Conservation (phyloP, 2,888 invertebrate species). For the Omphaloscelis lunosa region DNA sequence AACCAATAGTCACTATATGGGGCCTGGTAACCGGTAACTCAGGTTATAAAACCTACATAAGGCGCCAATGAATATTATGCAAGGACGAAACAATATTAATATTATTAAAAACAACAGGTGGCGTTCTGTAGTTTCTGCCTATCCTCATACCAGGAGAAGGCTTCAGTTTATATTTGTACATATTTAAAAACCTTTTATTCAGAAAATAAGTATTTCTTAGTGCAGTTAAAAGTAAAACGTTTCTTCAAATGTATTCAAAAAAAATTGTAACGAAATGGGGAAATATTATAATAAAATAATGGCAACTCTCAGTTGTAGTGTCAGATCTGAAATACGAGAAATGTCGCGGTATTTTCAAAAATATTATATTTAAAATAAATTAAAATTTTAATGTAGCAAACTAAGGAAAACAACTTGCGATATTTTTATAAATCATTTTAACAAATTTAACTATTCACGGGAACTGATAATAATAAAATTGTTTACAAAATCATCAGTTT, state of each 20-base stretch:
- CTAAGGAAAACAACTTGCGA: constrained; percentile 17
- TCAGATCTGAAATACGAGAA: constrained; percentile 41
- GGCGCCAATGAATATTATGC: not conserved
- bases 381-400: constrained; percentile 47
- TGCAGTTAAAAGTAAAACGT: no score
- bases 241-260: not conserved
- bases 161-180: no score
- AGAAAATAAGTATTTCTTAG: not conserved
- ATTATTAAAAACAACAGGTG: no score
- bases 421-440: constrained; percentile 17
- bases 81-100: not conserved
- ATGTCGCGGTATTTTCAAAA: constrained; percentile 61
- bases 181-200: not conserved
- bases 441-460: constrained; percentile 4
- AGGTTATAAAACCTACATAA: no score
- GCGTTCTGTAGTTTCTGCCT: no score
- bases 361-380: constrained; percentile 7
- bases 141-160: no score
- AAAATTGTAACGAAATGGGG: not conserved
- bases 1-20: no score
- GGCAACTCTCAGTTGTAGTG: constrained; percentile 30
- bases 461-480: constrained; percentile 4
- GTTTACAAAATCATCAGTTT: constrained; percentile 31
- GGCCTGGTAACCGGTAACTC: no score
- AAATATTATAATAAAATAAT: not conserved